Base-by-base conservation (phyloP, 2,888 invertebrate species). In the Cheiracanthium punctorium region DNA sequence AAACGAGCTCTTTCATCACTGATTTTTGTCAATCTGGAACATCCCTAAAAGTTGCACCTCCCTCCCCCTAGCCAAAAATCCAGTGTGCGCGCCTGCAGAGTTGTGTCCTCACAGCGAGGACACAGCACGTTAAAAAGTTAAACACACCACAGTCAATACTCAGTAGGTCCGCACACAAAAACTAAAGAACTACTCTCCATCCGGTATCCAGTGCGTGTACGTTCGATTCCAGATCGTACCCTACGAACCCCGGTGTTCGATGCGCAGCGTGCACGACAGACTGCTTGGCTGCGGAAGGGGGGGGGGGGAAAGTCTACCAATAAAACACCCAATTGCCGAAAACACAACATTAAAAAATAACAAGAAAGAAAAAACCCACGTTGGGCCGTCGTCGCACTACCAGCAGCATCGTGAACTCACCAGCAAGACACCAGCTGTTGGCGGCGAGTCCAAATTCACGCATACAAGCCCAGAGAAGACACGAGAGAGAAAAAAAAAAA, bases 401-500 rank as follows among this genome's bases (percentile, higher is more conserved):
- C 24, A 58, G n/a, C 5, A 58, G 58, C 24, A 58, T 58, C 58
- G 58, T 58, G 58, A 58, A 58, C n/a, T n/a, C 52, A 79, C 37
- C 24, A 58, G 58, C 82, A n/a, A n/a, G n/a, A n/a, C n/a, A n/a
- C n/a, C n/a, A 82, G 75, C 82, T 71, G 82, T 75, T 82, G 75
- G 64, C 64, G 67, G 32, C 69, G 48, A 24, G 24, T 58, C 58
- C 58, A 58, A 58, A 58, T 65, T 37, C 65, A 41, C 43, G 71
- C 28, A n/a, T n/a, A n/a, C n/a, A n/a, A n/a, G 24, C 29, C 17
- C 52, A 29, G 17, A 73, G 72, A 48, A 48, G 52, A 30, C 64
- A 32, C 17, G 1, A 24, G 24, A n/a, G 24, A 41, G 28, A 41
- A 24, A 37, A 8, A 24, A 29, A 37, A 20, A 37, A 58, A 58